Evolutionary conservation across 2,113 vertebrate species (phyloP).

Genomic region (Pseudorasbora parva): DNA sequence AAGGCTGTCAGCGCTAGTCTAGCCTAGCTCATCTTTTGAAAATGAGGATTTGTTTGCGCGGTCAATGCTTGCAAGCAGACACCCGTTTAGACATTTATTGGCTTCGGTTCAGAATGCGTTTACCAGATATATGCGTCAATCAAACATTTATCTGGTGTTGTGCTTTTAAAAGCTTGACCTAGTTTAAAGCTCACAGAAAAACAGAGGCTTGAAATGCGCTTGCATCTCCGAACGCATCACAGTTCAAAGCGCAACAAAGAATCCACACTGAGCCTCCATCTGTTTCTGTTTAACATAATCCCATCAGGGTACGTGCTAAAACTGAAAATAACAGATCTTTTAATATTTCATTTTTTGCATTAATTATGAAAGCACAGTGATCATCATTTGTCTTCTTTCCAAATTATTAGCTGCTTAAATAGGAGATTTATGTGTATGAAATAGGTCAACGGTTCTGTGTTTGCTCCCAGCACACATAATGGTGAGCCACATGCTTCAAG

Average conservation of each 20-base stretch:
- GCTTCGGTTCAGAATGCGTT: constrained; percentile 13
- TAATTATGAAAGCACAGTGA: constrained; percentile 22
- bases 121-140: background rate
- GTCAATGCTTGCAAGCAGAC: constrained; percentile 2
- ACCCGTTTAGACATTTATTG: background rate
- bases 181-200: background rate
- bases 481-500: background rate
- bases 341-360: constrained; percentile 31
- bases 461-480: background rate
- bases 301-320: background rate
- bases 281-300: constrained; percentile 36
- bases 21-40: background rate
- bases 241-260: constrained; percentile 25
- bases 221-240: constrained; percentile 22
- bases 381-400: constrained; percentile 31
- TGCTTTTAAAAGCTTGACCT: constrained; percentile 2
- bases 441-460: background rate
- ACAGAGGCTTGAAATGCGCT: background rate
- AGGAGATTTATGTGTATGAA: background rate
- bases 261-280: constrained; percentile 28
- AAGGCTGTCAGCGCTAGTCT: constrained; percentile 63
- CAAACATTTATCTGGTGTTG: background rate
- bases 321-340: constrained; percentile 43
- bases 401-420: background rate
- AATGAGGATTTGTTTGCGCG: constrained; percentile 5